Conservation (phyloP, 2,113 vertebrate species). For the Montifringilla adamsi region DNA sequence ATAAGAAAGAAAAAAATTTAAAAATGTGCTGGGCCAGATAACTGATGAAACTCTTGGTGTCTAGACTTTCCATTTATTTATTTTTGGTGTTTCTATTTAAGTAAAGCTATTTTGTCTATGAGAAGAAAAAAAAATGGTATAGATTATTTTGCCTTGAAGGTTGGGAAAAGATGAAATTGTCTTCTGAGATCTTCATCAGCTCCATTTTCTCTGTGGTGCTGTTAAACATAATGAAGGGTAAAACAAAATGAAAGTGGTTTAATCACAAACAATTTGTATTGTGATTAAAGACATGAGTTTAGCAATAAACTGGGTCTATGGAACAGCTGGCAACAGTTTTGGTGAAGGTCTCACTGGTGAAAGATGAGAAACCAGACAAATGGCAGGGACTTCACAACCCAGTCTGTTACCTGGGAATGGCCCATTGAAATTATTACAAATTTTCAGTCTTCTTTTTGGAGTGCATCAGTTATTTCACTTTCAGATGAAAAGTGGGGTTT, state of each 20-base stretch:
- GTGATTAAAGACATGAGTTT: not conserved
- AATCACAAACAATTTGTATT: not conserved
- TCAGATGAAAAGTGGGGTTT: not conserved
- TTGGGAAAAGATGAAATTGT: not conserved
- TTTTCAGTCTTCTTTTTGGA: not conserved
- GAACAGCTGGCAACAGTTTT: not conserved
- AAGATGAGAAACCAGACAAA: not conserved
- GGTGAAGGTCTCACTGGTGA: not conserved
- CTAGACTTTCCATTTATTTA: not conserved
- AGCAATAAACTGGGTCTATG: not conserved
- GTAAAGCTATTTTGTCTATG: not conserved
- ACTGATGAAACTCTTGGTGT: not conserved
- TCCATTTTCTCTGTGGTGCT: not conserved
- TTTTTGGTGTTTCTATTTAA: not conserved
- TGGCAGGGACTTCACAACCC: not conserved
- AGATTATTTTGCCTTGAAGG: not conserved
- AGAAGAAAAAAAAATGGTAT: not conserved
- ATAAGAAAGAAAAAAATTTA: not conserved
- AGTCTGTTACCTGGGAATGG: not conserved
- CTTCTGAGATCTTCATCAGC: not conserved
- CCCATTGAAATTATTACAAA: not conserved
- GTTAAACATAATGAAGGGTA: not conserved
- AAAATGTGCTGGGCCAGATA: not conserved
- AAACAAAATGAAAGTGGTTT: not conserved
- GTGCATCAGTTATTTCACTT: not conserved